Evolutionary conservation across 30 jellyfish, hydroid and myxozoan species (phyloP), one percentile per base, ranked within the genome.

Genomic region (Morbakka virulenta): DNA sequence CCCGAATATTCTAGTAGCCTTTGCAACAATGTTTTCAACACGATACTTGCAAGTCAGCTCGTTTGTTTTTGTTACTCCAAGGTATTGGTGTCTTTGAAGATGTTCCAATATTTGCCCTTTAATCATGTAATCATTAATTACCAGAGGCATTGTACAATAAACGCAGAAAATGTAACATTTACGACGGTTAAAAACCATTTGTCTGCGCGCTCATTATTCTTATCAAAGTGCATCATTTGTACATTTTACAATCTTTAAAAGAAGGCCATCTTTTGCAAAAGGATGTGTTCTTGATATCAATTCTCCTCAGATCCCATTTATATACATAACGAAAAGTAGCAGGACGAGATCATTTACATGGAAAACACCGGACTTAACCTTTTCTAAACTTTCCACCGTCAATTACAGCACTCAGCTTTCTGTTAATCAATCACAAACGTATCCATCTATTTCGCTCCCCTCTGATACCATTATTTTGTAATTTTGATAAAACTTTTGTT

Each of bases 291-390:
- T 64, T 64, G n/a, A n/a, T 64, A n/a, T 51, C 17, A 26, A 57
- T 64, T 64, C 77, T 26, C 32, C 32, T 64, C 77, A 51, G 28
- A 64, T 64, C 76, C 50, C 77, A 64, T 74, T 74, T 27, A 74
- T 50, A 64, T 50, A 74, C 32, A 74, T 22, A 74, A 31, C 62
- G 28, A 74, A 27, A 74, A 74, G 51, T 50, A 51, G 1, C 62
- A 77, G 6, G 77, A 76, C n/a, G 35, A 74, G 24, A 63, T 50
- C 57, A 11, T 76, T 29, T 50, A 53, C 85, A 76, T 74, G 80
- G 31, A 77, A 77, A n/a, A 74, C 85, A 2, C 85, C 85, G 0
- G 75, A 74, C 76, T 50, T 53, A 77, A 26, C 35, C 76, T 63
- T 74, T 64, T 53, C 53, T 63, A 50, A 77, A 74, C 75, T 28